phyloP scores from a whole-genome alignment of 2,797 vertebrate genomes.

The Pantherophis alleghaniensis region DNA sequence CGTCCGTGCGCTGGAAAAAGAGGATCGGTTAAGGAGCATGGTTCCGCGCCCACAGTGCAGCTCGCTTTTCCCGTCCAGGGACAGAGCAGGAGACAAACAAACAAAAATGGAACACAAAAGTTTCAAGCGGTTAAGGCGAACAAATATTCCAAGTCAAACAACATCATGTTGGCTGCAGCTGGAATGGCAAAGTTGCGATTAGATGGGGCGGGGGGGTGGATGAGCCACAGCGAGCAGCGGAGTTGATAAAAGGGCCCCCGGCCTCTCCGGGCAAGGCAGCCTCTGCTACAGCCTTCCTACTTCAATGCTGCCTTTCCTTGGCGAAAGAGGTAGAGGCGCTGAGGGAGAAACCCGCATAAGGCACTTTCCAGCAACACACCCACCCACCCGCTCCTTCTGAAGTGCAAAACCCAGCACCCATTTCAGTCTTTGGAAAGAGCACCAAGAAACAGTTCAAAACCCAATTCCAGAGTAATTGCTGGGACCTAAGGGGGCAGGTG shows the following conservation, averaged over 20 bases:
- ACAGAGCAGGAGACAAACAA: slow-evolving; percentile 50
- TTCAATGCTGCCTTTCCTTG: neutral
- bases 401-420: neutral
- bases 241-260: slow-evolving; percentile 13
- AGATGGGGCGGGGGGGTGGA: slow-evolving; percentile 46
- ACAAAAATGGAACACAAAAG: slow-evolving; percentile 43
- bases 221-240: slow-evolving; percentile 51
- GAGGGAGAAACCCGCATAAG: neutral
- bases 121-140: slow-evolving; percentile 68
- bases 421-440: neutral
- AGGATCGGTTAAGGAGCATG: slow-evolving; percentile 51
- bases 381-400: neutral
- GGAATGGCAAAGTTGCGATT: slow-evolving; percentile 66
- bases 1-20: slow-evolving; percentile 55
- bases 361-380: neutral
- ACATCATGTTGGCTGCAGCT: slow-evolving; percentile 65
- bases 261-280: neutral
- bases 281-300: neutral
- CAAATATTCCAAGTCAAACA: slow-evolving; percentile 67
- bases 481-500: neutral
- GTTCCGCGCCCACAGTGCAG: slow-evolving; percentile 59
- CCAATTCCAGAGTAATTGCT: rapidly evolving
- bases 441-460: rapidly evolving
- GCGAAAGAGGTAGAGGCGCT: neutral
- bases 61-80: slow-evolving; percentile 65